phyloP scores from a whole-genome alignment of 2,797 vertebrate genomes.

The Varecia variegata region DNA sequence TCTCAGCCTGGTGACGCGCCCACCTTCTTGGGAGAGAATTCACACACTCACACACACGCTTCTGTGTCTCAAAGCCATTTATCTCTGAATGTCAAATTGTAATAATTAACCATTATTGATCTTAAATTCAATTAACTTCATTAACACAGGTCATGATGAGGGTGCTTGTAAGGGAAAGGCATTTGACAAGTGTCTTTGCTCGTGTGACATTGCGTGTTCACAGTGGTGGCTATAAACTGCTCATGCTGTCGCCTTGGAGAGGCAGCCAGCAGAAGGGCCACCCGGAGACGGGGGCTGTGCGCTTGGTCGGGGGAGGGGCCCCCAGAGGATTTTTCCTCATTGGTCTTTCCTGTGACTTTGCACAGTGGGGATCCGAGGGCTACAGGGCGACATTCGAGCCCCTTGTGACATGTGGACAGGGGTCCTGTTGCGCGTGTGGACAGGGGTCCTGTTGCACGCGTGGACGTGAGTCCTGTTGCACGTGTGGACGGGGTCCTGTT shows the following conservation, averaged over 20 bases:
- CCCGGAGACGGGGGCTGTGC: slow-evolving; percentile 23
- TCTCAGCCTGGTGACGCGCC: slow-evolving; percentile 86
- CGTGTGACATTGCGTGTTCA: slow-evolving; percentile 81
- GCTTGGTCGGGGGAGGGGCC: not conserved
- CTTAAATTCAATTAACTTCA: slow-evolving; percentile 99
- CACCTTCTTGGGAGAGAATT: slow-evolving; percentile 84
- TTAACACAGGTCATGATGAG: slow-evolving; percentile 94
- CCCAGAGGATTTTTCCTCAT: no score
- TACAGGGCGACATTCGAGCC: accelerated
- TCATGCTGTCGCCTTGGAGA: slow-evolving; percentile 52
- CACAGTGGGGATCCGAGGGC: slow-evolving; percentile 12
- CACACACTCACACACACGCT: slow-evolving; percentile 78
- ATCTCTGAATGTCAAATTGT: slow-evolving; percentile 98
- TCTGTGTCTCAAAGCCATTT: slow-evolving; percentile 91
- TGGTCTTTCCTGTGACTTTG: slow-evolving; percentile 58
- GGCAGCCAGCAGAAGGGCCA: slow-evolving; percentile 42
- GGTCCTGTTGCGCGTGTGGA: accelerated
- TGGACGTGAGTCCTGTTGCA: no score
- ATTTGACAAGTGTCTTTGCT: slow-evolving; percentile 88
- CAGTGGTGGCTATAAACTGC: slow-evolving; percentile 69
- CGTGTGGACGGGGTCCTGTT: no score
- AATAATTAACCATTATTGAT: slow-evolving; percentile 99
- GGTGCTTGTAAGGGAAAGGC: slow-evolving; percentile 87
- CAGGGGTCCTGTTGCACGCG: no score
- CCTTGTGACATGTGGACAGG: accelerated